Percentiles rank a stretch among this genome's conserved stretches.
phyloP scores from a whole-genome alignment of 1,140 invertebrate species.

The Schmidtea mediterranea region DNA sequence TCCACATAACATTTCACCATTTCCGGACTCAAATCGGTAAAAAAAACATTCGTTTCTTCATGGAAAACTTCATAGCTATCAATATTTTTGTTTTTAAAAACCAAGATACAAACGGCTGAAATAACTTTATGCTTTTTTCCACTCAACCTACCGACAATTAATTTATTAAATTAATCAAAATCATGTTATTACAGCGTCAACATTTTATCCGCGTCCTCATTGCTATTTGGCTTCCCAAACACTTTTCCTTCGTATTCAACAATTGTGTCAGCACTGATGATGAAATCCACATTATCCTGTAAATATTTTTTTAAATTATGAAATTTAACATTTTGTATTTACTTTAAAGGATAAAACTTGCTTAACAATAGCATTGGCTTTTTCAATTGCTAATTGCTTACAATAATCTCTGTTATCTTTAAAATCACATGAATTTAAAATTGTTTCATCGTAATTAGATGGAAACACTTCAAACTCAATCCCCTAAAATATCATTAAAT shows the following conservation, averaged over 20 bases:
- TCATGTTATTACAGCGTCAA: not conserved
- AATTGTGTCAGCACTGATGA: slow-evolving; percentile 1
- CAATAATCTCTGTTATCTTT: too few species aligned
- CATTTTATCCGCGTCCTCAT: not conserved
- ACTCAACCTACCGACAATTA: not conserved
- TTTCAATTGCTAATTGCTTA: too few species aligned
- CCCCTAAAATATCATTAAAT: too few species aligned
- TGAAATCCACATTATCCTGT: not conserved
- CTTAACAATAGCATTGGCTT: too few species aligned
- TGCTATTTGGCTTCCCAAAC: not conserved
- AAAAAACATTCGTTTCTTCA: not conserved
- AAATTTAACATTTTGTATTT: too few species aligned
- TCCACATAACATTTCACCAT: not conserved
- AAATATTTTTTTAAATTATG: too few species aligned
- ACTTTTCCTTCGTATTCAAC: not conserved
- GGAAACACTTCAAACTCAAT: too few species aligned
- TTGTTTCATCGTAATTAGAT: too few species aligned
- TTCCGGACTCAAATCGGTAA: not conserved
- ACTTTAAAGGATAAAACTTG: too few species aligned
- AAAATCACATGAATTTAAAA: too few species aligned
- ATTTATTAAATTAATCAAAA: not conserved
- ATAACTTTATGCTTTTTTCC: not conserved
- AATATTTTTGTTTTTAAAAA: not conserved
- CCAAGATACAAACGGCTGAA: not conserved
- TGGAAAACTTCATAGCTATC: not conserved